Evolutionary conservation across 1,140 invertebrate species (phyloP).

Genomic region (Scaptodrosophila lebanonensis): DNA sequence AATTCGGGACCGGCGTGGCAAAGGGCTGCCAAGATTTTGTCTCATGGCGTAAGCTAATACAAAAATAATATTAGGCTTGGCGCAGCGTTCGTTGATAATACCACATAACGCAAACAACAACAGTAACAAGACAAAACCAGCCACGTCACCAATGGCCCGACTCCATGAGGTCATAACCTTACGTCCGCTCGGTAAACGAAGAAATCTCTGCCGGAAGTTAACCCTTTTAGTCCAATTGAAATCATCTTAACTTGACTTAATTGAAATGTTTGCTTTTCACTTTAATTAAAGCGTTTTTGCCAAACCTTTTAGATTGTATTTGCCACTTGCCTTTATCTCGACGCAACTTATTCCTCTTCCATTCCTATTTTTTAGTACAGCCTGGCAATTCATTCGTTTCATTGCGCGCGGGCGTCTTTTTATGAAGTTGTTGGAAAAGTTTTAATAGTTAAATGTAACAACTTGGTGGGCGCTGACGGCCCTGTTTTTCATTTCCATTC

Average conservation of each 20-base stretch:
- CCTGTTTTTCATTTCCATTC: conserved; percentile 50
- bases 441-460: conserved; percentile 62
- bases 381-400: conserved; percentile 44
- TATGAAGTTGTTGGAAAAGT: conserved; percentile 57
- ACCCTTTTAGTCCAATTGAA: conserved; percentile 74
- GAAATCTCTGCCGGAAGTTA: conserved; percentile 62
- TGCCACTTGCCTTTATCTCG: too few species aligned
- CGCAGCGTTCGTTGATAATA: not conserved
- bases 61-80: conserved; percentile 66
- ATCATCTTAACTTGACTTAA: conserved; percentile 67
- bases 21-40: conserved; percentile 35
- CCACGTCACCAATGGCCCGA: conserved; percentile 5
- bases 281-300: conserved; percentile 17
- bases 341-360: not conserved
- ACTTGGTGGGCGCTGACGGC: conserved; percentile 20
- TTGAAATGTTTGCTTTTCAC: conserved; percentile 55
- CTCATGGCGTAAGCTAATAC: conserved; percentile 41
- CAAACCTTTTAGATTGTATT: conserved; percentile 47
- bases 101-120: conserved; percentile 4
- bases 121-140: conserved; percentile 1
- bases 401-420: conserved; percentile 55
- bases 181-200: too few species aligned
- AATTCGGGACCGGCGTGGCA: conserved; percentile 47
- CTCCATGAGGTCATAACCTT: conserved; percentile 5
- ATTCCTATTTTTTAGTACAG: conserved; percentile 14